Conservation (phyloP, 2,797 vertebrate species). For the Brachyalestes nurse region DNA sequence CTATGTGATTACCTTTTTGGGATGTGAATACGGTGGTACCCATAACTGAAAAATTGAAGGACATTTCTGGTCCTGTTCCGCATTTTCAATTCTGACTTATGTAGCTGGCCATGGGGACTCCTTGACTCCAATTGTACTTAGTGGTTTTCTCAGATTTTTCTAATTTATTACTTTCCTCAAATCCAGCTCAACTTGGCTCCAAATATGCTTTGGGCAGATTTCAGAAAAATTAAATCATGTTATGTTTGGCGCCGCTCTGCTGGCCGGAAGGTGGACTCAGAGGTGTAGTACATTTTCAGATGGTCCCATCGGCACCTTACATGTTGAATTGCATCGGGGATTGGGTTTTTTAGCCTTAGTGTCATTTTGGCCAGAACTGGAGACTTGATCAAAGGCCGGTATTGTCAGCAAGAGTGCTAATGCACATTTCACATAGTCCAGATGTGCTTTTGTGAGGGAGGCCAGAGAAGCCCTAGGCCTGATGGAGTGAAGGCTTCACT, state of each 20-base stretch:
- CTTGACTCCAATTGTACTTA: background rate
- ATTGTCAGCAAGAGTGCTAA: conserved; percentile 67
- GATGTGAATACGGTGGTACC: background rate
- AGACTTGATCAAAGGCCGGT: conserved; percentile 60
- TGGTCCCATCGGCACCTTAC: conserved; percentile 10
- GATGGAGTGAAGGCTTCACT: conserved; percentile 58
- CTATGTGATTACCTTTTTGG: background rate
- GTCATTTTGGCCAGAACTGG: conserved; percentile 49
- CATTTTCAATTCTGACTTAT: background rate
- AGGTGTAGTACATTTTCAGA: conserved; percentile 4
- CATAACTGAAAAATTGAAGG: background rate
- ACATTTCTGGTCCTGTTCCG: background rate
- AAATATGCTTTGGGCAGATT: conserved; percentile 19
- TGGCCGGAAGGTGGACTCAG: conserved; percentile 21
- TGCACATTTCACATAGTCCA: conserved; percentile 72
- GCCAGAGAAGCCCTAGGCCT: conserved; percentile 60
- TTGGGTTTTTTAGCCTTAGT: conserved; percentile 26
- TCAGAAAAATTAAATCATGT: conserved; percentile 32
- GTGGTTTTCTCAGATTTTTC: conserved; percentile 18
- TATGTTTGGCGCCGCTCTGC: conserved; percentile 19
- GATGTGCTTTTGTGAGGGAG: conserved; percentile 72
- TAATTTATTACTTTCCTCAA: conserved; percentile 6
- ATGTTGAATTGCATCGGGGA: conserved; percentile 5
- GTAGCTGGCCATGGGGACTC: background rate
- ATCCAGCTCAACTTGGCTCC: conserved; percentile 12